A percentile compares a stretch with the other conserved stretches of the same genome.
These are phyloP conservation scores for Oncorhynchus mykiss DNA, from an alignment of 2,113 vertebrate genomes.

Conservation along the genomic window DNA sequence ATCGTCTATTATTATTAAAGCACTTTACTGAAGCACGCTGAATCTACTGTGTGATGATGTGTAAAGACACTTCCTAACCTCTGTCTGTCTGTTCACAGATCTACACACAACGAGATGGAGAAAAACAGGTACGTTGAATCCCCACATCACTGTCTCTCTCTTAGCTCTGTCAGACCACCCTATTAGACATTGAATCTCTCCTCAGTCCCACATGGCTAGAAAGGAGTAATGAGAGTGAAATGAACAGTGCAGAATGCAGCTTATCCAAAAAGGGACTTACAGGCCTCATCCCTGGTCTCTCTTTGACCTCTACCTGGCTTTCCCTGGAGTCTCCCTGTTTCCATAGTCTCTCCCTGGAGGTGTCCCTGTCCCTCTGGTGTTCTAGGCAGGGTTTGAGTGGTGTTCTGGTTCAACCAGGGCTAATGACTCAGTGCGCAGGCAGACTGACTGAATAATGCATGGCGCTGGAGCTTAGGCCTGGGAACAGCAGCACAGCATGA, in stretches of 20 bases:
- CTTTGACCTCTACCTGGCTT: background rate
- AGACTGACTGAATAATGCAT: slow-evolving; percentile 36
- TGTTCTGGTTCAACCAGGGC: slow-evolving; percentile 4
- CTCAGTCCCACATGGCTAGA: too few relatives aligned
- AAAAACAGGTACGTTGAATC: slow-evolving; percentile 87
- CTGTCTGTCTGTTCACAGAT: slow-evolving; percentile 78
- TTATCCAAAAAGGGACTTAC: too few relatives aligned
- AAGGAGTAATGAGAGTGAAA: too few relatives aligned
- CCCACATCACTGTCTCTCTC: background rate
- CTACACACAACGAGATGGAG: slow-evolving; percentile 97
- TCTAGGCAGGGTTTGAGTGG: background rate
- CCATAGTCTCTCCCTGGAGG: background rate
- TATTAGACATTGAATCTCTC: too few relatives aligned
- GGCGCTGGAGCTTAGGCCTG: slow-evolving; percentile 7
- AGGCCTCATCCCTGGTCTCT: background rate
- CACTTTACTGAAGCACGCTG: background rate
- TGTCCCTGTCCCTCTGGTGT: background rate
- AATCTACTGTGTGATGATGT: slow-evolving; percentile 17
- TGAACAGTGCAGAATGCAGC: too few relatives aligned
- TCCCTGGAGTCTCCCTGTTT: background rate
- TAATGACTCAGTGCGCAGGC: background rate
- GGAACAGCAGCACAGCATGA: slow-evolving; percentile 2
- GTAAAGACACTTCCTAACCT: slow-evolving; percentile 29
- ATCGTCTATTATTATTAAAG: slow-evolving; percentile 10
- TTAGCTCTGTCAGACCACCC: slow-evolving; percentile 4